Evolutionary conservation across 1,140 invertebrate species (phyloP).

Genomic region (Parapsyche elsis): DNA sequence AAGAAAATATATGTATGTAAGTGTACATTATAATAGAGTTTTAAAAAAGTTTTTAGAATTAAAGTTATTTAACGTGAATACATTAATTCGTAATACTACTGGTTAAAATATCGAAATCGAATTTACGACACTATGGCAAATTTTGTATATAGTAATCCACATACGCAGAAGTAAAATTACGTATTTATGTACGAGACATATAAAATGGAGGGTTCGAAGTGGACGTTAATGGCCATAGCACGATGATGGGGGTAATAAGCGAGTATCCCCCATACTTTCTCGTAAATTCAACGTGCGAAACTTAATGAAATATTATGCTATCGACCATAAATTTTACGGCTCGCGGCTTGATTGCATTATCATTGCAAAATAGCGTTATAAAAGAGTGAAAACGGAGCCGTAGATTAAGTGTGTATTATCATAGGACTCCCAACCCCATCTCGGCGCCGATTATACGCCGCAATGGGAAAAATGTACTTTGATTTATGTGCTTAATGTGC

Average conservation of each 20-base stretch:
- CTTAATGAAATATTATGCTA: conserved; percentile 50
- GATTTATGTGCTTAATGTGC: conserved; percentile 6
- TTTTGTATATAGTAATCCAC: not conserved
- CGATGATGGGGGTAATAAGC: not conserved
- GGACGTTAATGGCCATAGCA: conserved; percentile 1
- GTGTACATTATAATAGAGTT: no score
- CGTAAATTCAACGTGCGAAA: conserved; percentile 18
- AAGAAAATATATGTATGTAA: no score
- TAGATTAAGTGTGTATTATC: conserved; percentile 52
- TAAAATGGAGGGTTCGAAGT: not conserved
- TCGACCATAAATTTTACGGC: conserved; percentile 42
- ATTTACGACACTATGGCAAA: no score
- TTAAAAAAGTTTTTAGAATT: no score
- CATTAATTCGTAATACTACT: no score
- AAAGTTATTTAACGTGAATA: no score
- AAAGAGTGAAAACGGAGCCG: conserved; percentile 44
- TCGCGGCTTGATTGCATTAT: conserved; percentile 53
- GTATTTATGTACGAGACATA: not conserved
- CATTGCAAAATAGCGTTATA: conserved; percentile 52
- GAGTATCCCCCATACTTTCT: not conserved
- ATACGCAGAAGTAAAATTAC: not conserved
- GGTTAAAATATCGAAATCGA: no score
- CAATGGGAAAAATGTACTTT: not conserved
- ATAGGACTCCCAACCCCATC: not conserved
- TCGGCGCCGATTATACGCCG: not conserved